Percentiles rank a stretch among this genome's conserved stretches.
These are phyloP conservation scores for Poeciliopsis turneri DNA, from an alignment of 2,797 vertebrate species.

Conservation along the genomic window DNA sequence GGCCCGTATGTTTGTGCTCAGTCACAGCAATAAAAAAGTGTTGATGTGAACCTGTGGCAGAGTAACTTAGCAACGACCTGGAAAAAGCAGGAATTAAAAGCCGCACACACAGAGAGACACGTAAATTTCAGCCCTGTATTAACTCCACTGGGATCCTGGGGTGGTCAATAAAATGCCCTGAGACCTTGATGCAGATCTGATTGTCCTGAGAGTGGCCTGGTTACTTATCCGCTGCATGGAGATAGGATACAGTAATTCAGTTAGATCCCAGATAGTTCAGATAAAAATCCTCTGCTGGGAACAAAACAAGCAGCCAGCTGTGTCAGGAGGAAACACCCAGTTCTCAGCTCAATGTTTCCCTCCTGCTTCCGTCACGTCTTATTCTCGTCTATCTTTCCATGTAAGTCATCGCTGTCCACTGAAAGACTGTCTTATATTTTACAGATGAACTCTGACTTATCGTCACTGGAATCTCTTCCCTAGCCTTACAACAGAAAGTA, in stretches of 20 bases:
- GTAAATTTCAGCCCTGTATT: slow-evolving; percentile 45
- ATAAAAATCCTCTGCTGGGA: slow-evolving; percentile 73
- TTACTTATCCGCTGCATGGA: slow-evolving; percentile 65
- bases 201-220: slow-evolving; percentile 62
- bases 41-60: slow-evolving; percentile 45
- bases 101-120: slow-evolving; percentile 20
- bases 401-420: slow-evolving; percentile 18
- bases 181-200: slow-evolving; percentile 75
- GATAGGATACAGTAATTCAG: slow-evolving; percentile 72
- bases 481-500: slow-evolving; percentile 36
- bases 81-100: slow-evolving; percentile 51
- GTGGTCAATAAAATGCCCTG: slow-evolving; percentile 65
- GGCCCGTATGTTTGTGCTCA: slow-evolving; percentile 14
- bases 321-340: slow-evolving; percentile 44
- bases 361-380: not conserved
- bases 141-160: slow-evolving; percentile 47
- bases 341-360: slow-evolving; percentile 46
- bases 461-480: not conserved
- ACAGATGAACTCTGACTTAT: slow-evolving; percentile 20
- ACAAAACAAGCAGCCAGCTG: slow-evolving; percentile 53
- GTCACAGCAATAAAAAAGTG: slow-evolving; percentile 49
- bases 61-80: slow-evolving; percentile 60
- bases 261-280: slow-evolving; percentile 67
- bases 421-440: slow-evolving; percentile 20
- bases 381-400: slow-evolving; percentile 50